Conservation (phyloP, 2,888 invertebrate species). For the Ectobius pallidus region DNA sequence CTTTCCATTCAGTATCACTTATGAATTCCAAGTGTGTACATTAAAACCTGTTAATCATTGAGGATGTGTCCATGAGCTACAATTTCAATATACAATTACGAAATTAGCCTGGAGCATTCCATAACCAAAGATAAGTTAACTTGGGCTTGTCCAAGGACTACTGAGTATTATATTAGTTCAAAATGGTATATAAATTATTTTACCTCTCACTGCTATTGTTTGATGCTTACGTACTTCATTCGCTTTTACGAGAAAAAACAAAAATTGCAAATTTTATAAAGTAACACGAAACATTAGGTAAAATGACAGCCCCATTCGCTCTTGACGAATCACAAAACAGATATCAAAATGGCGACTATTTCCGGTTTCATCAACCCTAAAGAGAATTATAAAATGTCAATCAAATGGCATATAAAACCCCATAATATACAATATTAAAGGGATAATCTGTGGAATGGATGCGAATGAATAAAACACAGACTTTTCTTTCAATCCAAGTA, state of each 20-base stretch:
- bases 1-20: no score
- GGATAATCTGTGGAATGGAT: no score
- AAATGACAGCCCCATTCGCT: slow-evolving; percentile 32
- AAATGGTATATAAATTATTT: no score
- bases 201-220: background rate
- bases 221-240: background rate
- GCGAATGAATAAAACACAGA: no score
- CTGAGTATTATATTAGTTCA: no score
- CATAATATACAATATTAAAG: no score
- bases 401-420: no score
- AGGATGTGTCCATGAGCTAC: no score
- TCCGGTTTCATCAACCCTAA: slow-evolving; percentile 33
- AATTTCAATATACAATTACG: background rate
- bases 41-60: no score
- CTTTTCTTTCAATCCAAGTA: no score
- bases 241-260: background rate
- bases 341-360: slow-evolving; percentile 37
- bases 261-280: background rate
- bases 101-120: slow-evolving; percentile 17
- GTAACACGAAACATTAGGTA: background rate
- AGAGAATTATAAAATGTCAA: no score
- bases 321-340: slow-evolving; percentile 37
- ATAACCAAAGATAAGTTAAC: slow-evolving; percentile 38
- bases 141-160: background rate
- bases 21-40: no score